Conservation (phyloP, 2,113 vertebrate genomes). For the Solenodon paradoxus region DNA sequence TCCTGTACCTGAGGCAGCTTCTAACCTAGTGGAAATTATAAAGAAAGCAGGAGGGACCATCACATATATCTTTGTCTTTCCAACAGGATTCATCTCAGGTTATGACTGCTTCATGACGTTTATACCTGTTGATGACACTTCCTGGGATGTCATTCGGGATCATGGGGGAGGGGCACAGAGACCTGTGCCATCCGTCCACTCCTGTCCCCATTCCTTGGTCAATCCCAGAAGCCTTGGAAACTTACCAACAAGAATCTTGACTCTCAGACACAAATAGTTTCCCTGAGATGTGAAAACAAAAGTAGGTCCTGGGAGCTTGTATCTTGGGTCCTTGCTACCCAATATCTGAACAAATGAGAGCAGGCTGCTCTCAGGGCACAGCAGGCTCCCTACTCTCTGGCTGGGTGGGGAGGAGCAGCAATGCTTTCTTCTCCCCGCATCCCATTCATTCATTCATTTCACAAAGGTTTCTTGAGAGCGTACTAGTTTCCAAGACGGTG, state of each 20-base stretch:
- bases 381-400: neutral
- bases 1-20: neutral
- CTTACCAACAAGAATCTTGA: neutral
- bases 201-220: neutral
- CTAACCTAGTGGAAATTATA: neutral
- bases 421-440: neutral
- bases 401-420: neutral
- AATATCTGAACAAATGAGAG: neutral
- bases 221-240: neutral
- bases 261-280: neutral
- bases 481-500: neutral
- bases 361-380: neutral
- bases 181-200: neutral
- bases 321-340: neutral
- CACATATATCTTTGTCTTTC: neutral
- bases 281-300: neutral
- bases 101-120: neutral
- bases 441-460: neutral
- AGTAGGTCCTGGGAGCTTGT: neutral
- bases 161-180: neutral
- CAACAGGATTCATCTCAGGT: neutral
- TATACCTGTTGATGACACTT: neutral
- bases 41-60: neutral
- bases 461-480: neutral
- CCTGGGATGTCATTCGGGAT: neutral